Evolutionary conservation across 1,140 invertebrate species (phyloP), one percentile per base, ranked within the genome.

Genomic region (Lordiphosa clarofinis): DNA sequence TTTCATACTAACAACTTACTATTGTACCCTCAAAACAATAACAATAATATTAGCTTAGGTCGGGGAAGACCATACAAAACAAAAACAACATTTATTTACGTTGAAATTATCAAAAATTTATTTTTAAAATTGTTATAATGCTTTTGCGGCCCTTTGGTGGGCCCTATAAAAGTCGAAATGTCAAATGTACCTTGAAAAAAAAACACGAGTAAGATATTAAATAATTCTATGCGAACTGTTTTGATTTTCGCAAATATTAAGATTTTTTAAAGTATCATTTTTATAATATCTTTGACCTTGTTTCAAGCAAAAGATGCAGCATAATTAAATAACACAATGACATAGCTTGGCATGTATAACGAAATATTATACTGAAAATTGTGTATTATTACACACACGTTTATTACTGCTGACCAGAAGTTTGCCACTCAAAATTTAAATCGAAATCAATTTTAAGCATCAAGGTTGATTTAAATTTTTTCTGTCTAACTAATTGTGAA

Each of bases 131-230:
- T 81, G 72, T 81, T 82, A 64, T 43, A 24, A 65, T 28, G 72
- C 75, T 82, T 38, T 68, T 43, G 76, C 53, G 60, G 62, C 24
- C 62, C 2, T 9, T 39, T 35, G 33, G n/a, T 11, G 47, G 21
- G 38, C 31, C 35, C 58, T 37, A 39, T 21, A 53, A 64, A 19
- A 74, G 79, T 66, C 36, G 35, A 66, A 63, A 71, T 40, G 75
- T 81, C 75, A 81, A 61, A 70, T 82, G 75, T 81, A 81, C 75
- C 75, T 81, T 81, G 72, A 70, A 68, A 15, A 36, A 61, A 50
- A 48, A 24, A 24, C 21, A 38, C 49, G 44, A 60, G 48, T 60
- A 33, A 11, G 11, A 54, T 38, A 54, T 21, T 49, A 24, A 44
- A 21, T 44, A 36, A 52, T 68, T 37, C 49, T 58, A 39, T 44